Base-by-base conservation (phyloP, 2,888 invertebrate species). In the Acholoe squamosa region DNA sequence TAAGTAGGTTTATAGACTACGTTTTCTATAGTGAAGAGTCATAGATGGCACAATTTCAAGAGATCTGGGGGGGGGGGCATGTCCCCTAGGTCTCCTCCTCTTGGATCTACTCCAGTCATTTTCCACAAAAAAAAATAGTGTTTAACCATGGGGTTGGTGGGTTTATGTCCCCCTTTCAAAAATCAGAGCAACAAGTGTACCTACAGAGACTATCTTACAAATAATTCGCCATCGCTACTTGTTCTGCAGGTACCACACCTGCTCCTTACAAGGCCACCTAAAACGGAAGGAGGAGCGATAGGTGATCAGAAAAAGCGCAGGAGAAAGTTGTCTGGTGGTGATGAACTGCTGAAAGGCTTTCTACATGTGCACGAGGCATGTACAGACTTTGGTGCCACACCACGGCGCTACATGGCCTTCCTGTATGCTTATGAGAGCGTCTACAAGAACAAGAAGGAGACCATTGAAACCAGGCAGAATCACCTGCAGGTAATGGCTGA, bases 391-490 rank as follows among this genome's bases (percentile, higher is more conserved):
- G 93, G 93, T 54, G 93, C 96, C 56, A 96, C 96, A 14, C 97
- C 97, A 0, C 94, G 96, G 91, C 94, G 96, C 93, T 96, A 96
- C 97, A 84, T 97, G 96, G 93, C 96, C 67, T 96, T 97, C 93
- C 94, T 97, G 33, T 95, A 96, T 92, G 96, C 96, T 22, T 97
- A 96, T 93, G 94, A 95, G 80, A 93, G 94, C 96, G 95, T 98
- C 96, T 97, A 97, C 93, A 96, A 95, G n/a, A 96, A 96, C 89
- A 98, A 98, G 96, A 97, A 97, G 93, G 94, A 96, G 3, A 96
- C 96, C 0, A 97, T 98, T 43, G 95, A 96, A 86, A 96, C 96
- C 88, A 96, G 97, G 93, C 97, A 97, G 94, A 96, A 96, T 22
- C 97, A 97, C 96, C 95, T 98, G 51, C 96, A 97, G 96, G 97